Evolutionary conservation across 2,797 vertebrate genomes (phyloP).

Genomic region (Ciconia nigra): DNA sequence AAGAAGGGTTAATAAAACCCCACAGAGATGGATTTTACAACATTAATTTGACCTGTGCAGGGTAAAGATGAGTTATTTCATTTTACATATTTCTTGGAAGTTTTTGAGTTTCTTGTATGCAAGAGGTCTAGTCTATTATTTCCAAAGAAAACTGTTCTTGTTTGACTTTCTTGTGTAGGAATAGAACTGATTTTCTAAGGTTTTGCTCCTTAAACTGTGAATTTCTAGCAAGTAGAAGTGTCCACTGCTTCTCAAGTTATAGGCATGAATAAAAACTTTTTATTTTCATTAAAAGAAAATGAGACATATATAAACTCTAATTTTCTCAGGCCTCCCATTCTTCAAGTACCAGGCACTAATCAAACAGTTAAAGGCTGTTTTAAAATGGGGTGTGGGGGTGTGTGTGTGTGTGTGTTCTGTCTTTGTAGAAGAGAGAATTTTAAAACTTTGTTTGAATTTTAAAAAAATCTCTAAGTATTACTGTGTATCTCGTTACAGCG

Average conservation of each 20-base stretch:
- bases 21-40: neutral
- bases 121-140: neutral
- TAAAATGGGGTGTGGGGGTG: neutral
- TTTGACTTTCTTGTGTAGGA: neutral
- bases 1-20: neutral
- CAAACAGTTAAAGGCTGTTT: neutral
- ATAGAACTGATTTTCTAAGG: neutral
- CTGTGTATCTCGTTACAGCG: fast-evolving
- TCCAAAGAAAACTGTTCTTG: neutral
- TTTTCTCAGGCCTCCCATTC: neutral
- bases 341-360: neutral
- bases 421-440: neutral
- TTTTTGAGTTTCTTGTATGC: neutral
- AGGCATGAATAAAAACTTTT: neutral
- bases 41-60: neutral
- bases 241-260: neutral
- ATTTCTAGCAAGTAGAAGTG: neutral
- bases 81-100: neutral
- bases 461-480: neutral
- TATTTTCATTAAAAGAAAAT: neutral
- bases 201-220: neutral
- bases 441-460: neutral
- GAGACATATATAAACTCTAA: neutral
- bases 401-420: neutral
- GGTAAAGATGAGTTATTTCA: neutral